Evolutionary conservation across 2,888 invertebrate species (phyloP), one percentile per base, ranked within the genome.

Genomic region (Caenorhabditis sp.): DNA sequence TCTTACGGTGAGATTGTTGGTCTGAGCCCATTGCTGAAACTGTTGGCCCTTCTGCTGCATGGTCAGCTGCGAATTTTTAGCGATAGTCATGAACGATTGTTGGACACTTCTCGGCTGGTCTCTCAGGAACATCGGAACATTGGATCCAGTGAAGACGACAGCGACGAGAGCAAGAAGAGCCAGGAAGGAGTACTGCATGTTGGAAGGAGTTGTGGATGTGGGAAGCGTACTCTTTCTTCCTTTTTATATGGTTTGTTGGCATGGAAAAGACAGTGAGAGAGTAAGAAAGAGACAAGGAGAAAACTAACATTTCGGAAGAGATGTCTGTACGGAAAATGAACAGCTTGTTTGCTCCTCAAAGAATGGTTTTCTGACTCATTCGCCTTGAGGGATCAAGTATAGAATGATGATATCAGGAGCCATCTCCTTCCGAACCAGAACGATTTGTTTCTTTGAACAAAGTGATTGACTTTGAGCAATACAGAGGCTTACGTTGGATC

Each of bases 51-150:
- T 66, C 32, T 66, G 56, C 8, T 48, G 41, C 13, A 30, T 39
- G 17, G 56, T 66, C 20, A 66, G 32, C 22, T 26, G 22, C 13
- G 56, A 56, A n/a, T 66, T 56, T 6, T 50, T 37, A 17, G 35
- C 13, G 24, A 66, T 66, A 30, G 48, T 37, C n/a, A 32, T 30
- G 35, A 58, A 66, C 3, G 56, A 56, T 22, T 48, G 48, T 24
- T 66, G 66, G 9, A 66, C 66, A 58, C 30, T 58, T 48, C 46
- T 66, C 24, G 66, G 56, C n/a, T 58, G 56, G 50, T 48, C 30
- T 50, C 66, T 66, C 41, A 66, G 50, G 56, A 66, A 66, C 7
- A 7, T 20, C 24, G 66, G 66, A 4, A n/a, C 15, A 22, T 9
- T 46, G 39, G 13, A 27, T 24, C 66, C 58, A 24, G 66, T 20